phyloP scores from a whole-genome alignment of 2,797 vertebrate species.

The Mormyrops attenuatus region DNA sequence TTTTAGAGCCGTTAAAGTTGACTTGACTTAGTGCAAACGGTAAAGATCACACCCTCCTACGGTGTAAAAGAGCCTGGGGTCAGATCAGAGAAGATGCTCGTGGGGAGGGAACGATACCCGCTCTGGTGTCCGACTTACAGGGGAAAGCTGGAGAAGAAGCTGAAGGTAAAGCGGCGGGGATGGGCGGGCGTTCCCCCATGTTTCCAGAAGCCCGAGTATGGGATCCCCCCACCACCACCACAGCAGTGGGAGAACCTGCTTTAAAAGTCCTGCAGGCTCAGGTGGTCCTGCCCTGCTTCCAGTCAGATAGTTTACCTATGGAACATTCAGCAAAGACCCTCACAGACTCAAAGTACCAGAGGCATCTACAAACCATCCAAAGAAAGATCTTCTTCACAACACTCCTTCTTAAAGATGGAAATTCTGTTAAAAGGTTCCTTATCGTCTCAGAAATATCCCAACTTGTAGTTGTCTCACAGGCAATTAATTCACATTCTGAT shows the following conservation, averaged over 20 bases:
- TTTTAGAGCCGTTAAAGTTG: neutral
- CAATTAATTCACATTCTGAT: neutral
- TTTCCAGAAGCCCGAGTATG: neutral
- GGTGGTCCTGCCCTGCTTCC: neutral
- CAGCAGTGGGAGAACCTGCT: neutral
- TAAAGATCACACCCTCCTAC: neutral
- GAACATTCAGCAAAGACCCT: neutral
- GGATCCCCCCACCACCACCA: neutral
- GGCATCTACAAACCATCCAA: neutral
- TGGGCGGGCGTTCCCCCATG: neutral
- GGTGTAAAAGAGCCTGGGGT: neutral
- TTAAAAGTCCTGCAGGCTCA: neutral
- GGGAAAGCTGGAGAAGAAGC: neutral
- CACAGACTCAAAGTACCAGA: neutral
- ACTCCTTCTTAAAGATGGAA: neutral
- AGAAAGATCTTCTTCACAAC: neutral
- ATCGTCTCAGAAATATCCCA: neutral
- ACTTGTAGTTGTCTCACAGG: neutral
- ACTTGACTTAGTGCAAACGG: conserved; percentile 11
- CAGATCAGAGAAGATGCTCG: neutral
- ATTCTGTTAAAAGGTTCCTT: neutral
- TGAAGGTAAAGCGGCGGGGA: neutral
- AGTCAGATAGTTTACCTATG: neutral
- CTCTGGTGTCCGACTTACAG: neutral
- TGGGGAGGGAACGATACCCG: neutral